These are phyloP conservation scores for Andricus grossulariae DNA, from an alignment of 1,140 invertebrate genomes.

Conservation along the genomic window DNA sequence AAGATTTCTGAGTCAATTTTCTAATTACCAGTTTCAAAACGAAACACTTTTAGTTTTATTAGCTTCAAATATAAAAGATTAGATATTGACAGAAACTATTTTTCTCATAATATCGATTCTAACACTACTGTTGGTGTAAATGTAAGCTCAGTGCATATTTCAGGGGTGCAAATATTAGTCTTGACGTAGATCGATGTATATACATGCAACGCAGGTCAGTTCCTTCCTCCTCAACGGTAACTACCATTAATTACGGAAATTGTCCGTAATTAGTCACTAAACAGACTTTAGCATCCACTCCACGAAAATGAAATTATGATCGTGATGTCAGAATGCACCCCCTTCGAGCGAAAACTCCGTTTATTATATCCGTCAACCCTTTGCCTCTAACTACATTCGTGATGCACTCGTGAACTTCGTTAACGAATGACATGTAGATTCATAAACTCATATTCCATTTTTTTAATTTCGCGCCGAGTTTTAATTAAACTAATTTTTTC, in stretches of 20 bases:
- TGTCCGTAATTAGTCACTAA: slow-evolving; percentile 12
- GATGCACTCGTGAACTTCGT: neutral
- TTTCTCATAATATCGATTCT: too few species aligned
- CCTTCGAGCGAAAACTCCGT: slow-evolving; percentile 5
- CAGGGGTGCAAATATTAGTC: neutral
- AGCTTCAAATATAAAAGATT: too few species aligned
- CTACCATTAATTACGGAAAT: slow-evolving; percentile 17
- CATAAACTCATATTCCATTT: neutral
- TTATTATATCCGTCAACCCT: neutral
- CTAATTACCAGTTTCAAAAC: too few species aligned
- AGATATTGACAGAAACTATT: too few species aligned
- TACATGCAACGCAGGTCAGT: neutral
- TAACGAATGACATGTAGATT: neutral
- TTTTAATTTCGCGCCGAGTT: too few species aligned
- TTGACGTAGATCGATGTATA: neutral
- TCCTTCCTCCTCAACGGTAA: neutral
- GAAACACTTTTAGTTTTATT: too few species aligned
- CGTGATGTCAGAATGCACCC: slow-evolving; percentile 14
- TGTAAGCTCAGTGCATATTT: too few species aligned
- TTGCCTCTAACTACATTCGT: neutral
- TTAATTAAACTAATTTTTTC: too few species aligned
- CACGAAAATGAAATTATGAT: slow-evolving; percentile 16
- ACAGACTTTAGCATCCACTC: slow-evolving; percentile 10
- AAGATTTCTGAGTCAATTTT: too few species aligned
- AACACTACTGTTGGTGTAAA: too few species aligned